phyloP scores from a whole-genome alignment of 2,113 vertebrate species.

The Glareola pratincola region DNA sequence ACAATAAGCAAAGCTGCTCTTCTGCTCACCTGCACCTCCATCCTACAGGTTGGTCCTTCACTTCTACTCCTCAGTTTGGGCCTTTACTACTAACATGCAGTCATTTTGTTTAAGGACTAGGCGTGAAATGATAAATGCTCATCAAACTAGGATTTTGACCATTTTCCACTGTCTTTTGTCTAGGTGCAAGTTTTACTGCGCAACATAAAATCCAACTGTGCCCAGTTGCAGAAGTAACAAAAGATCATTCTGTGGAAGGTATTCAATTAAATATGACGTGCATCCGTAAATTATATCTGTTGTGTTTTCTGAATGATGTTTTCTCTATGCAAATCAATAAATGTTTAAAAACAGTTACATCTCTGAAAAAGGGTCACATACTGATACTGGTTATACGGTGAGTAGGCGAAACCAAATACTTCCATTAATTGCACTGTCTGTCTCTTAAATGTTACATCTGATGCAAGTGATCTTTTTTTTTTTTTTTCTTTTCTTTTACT shows the following conservation, averaged over 20 bases:
- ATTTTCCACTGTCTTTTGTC: neutral
- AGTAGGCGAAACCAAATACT: neutral
- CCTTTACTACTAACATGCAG: neutral
- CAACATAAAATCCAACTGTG: neutral
- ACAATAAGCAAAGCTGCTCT: neutral
- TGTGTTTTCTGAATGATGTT: neutral
- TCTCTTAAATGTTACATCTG: neutral
- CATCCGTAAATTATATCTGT: neutral
- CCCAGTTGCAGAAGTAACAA: neutral
- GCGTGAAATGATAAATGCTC: neutral
- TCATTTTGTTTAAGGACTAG: neutral
- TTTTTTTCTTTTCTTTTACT: neutral
- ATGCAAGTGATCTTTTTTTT: neutral
- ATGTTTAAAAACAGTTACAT: neutral
- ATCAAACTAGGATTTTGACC: neutral
- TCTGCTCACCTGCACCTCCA: neutral
- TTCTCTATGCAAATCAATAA: neutral
- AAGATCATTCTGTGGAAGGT: neutral
- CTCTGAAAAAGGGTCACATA: neutral
- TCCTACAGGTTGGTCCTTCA: neutral
- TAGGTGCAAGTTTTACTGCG: neutral
- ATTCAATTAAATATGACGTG: neutral
- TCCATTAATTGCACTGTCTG: neutral
- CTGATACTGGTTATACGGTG: neutral
- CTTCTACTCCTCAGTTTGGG: neutral